A percentile compares a stretch with the other conserved stretches of the same genome.
phyloP scores from a whole-genome alignment of 2,113 vertebrate genomes.

The Scartelaos histophorus region DNA sequence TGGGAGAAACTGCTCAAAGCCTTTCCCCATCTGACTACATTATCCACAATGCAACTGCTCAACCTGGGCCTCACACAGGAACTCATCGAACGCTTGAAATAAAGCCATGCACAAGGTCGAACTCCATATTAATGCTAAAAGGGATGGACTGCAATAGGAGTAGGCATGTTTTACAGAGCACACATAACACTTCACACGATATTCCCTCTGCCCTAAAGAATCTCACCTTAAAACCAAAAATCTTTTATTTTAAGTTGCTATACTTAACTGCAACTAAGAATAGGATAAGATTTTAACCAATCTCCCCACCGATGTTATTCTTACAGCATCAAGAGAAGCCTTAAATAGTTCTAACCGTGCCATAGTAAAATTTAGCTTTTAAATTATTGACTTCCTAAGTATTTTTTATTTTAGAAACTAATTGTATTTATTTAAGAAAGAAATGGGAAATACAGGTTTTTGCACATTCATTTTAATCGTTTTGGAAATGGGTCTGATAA shows the following conservation, averaged over 20 bases:
- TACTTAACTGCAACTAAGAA: slow-evolving; percentile 45
- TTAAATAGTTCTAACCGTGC: slow-evolving; percentile 31
- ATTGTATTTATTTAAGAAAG: slow-evolving; percentile 63
- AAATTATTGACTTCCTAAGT: too few relatives aligned
- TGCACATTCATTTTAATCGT: background rate
- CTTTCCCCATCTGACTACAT: slow-evolving; percentile 86
- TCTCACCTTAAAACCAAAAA: slow-evolving; percentile 79
- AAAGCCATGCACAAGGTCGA: slow-evolving; percentile 40
- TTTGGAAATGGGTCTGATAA: background rate
- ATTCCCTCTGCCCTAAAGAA: slow-evolving; percentile 43
- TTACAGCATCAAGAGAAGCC: slow-evolving; percentile 17
- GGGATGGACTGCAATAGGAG: slow-evolving; percentile 23
- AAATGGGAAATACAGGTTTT: slow-evolving; percentile 4
- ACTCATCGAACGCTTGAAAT: slow-evolving; percentile 94
- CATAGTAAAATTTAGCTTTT: background rate
- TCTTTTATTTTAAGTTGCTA: slow-evolving; percentile 59
- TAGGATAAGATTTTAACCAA: slow-evolving; percentile 51
- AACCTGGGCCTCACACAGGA: slow-evolving; percentile 95
- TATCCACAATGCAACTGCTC: slow-evolving; percentile 87
- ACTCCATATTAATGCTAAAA: background rate
- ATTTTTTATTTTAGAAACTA: too few relatives aligned
- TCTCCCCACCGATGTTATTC: too few relatives aligned
- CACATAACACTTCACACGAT: slow-evolving; percentile 28
- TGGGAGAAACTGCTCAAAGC: slow-evolving; percentile 91
- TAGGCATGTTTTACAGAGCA: slow-evolving; percentile 35